These are phyloP conservation scores for Gryllus longicercus DNA, from an alignment of 2,888 invertebrate species.

Conservation along the genomic window DNA sequence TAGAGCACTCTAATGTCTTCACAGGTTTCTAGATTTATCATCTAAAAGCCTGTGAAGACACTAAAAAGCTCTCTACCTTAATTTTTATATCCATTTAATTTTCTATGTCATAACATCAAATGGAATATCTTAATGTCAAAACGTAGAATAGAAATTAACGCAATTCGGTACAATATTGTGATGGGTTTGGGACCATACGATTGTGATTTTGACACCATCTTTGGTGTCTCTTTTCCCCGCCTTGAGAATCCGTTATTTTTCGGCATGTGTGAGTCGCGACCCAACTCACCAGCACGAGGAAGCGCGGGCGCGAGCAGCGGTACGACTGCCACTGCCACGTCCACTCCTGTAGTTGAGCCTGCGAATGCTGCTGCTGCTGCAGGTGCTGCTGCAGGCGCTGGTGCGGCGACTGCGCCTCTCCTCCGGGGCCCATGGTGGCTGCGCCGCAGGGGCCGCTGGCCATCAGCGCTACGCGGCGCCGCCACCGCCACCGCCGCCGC, in stretches of 20 bases:
- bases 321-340: constrained; percentile 40
- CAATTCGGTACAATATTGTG: background rate
- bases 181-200: background rate
- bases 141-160: no score
- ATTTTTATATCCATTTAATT: no score
- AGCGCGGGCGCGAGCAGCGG: constrained; percentile 37
- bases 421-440: background rate
- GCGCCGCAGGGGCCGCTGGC: background rate
- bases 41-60: no score
- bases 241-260: no score
- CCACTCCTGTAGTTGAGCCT: constrained; percentile 32
- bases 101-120: no score
- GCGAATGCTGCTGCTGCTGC: background rate
- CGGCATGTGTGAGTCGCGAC: no score
- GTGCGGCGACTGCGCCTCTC: background rate
- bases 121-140: no score
- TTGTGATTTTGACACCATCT: background rate
- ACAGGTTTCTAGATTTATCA: no score
- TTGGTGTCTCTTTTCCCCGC: no score
- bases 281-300: constrained; percentile 37
- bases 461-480: background rate
- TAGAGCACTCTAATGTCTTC: no score
- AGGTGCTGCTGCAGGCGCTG: background rate
- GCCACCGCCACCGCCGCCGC: no score
- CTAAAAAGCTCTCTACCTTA: no score